Base-by-base conservation (phyloP, 2,888 invertebrate species). In the Rhabditophanes sp. region DNA sequence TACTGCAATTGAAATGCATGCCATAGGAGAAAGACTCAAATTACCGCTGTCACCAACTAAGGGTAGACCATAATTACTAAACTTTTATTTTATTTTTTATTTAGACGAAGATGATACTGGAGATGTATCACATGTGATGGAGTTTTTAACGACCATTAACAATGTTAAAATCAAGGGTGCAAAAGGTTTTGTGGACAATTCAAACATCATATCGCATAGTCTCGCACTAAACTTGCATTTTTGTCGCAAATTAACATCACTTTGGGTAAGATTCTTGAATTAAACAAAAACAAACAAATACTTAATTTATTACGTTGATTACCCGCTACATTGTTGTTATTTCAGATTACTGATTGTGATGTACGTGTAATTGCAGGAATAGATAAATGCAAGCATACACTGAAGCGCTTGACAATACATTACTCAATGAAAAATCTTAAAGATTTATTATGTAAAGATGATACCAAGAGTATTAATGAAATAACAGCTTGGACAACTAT, bases 51-150 rank as follows among this genome's bases (percentile, higher is more conserved):
- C 87, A 0, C 33, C 33, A 17, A 17, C 25, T n/a, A 16, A 15
- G 14, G 25, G 3, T 4, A 20, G 25, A 6, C 3, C 3, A 16
- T 14, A 23, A 32, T 30, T 25, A 11, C 8, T 11, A 27, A 19
- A 6, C 17, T 19, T 9, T 3, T 18, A 9, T 14, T 27, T 9
- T 14, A 7, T 7, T 16, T n/a, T 8, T 19, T 9, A 40, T 45
- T 26, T 38, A 48, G 76, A 78, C 41, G 73, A 74, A 16, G 80
- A 82, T 53, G 78, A 77, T 50, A 76, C 77, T 66, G 80, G 77
- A 55, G 85, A 88, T 68, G 79, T 88, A 53, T 82, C 84, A 44
- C 83, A 87, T 58, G 77, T 87, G 1, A 66, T 88, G 33, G 88
- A 88, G 67, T 81, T 83, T 43, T 56, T 69, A 15, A 67, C 67